phyloP scores from a whole-genome alignment of 2,888 invertebrate genomes.

The Leptarthrus brevirostris region DNA sequence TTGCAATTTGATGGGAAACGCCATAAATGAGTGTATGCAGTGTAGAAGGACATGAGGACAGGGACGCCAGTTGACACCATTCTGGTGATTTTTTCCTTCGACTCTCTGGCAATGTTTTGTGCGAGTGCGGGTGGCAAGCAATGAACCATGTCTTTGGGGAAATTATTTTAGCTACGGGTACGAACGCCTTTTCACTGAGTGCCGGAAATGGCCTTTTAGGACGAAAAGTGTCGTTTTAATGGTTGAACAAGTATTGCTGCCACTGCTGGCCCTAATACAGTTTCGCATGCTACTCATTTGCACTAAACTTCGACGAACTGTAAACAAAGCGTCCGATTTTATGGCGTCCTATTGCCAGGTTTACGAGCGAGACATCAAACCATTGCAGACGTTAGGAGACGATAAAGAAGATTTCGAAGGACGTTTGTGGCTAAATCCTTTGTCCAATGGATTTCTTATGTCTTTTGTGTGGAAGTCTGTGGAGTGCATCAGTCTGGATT shows the following conservation, averaged over 20 bases:
- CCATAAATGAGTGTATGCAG: slow-evolving; percentile 1
- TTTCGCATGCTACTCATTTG: neutral
- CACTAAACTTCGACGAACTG: no score
- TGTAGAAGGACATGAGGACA: neutral
- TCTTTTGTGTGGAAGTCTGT: no score
- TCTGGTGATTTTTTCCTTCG: neutral
- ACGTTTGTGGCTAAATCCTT: no score
- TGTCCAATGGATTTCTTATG: no score
- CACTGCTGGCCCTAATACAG: no score
- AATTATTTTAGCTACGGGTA: slow-evolving; percentile 17
- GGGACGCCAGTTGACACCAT: slow-evolving; percentile 1
- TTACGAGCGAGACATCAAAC: no score
- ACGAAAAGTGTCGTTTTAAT: slow-evolving; percentile 38
- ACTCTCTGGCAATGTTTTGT: neutral
- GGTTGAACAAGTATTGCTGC: slow-evolving; percentile 3
- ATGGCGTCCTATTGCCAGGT: no score
- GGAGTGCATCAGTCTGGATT: no score
- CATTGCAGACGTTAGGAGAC: no score
- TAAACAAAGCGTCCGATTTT: no score
- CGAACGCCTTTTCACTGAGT: neutral
- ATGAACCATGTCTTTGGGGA: slow-evolving; percentile 38
- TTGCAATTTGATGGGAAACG: slow-evolving; percentile 35
- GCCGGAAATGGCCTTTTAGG: slow-evolving; percentile 2
- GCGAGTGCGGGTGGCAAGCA: slow-evolving; percentile 13
- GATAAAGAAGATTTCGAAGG: no score